Conservation (phyloP, 1,140 invertebrate genomes). For the Sycophaga agraensis region DNA sequence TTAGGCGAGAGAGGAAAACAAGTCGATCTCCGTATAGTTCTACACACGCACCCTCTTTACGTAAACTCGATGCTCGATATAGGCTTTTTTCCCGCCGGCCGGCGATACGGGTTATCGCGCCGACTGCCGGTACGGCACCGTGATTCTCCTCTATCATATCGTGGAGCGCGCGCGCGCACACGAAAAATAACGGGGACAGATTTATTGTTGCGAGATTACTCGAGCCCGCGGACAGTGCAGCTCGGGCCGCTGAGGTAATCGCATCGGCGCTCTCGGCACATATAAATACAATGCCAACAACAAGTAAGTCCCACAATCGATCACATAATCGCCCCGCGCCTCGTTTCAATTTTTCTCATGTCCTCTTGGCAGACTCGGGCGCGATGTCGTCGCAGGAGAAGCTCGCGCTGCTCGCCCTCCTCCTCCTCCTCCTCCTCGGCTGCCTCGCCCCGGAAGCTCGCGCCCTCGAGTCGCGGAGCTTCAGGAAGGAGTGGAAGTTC, state of each 20-base stretch:
- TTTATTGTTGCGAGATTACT: constrained; percentile 22
- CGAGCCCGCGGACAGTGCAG: constrained; percentile 4
- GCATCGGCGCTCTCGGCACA: no score
- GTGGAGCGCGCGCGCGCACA: no score
- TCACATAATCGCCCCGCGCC: no score
- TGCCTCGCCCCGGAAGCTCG: not conserved
- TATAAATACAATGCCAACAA: no score
- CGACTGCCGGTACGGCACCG: not conserved
- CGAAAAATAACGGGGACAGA: constrained; percentile 13
- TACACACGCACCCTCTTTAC: not conserved
- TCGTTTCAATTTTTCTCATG: no score
- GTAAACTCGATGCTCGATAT: constrained; percentile 11
- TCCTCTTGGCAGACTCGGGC: no score
- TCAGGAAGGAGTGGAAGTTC: constrained; percentile 20
- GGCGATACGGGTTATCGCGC: constrained; percentile 25
- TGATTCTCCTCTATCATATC: not conserved
- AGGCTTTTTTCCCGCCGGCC: constrained; percentile 8
- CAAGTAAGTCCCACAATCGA: no score
- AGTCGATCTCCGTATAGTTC: no score
- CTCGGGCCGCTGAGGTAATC: not conserved
- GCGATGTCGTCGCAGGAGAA: no score
- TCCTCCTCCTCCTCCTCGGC: no score
- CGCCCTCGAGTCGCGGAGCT: not conserved
- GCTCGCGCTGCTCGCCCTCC: no score
- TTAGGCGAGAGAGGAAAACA: no score